Evolutionary conservation across 2,888 invertebrate species (phyloP), one percentile per base, ranked within the genome.

Genomic region (Cybosia mesomella): DNA sequence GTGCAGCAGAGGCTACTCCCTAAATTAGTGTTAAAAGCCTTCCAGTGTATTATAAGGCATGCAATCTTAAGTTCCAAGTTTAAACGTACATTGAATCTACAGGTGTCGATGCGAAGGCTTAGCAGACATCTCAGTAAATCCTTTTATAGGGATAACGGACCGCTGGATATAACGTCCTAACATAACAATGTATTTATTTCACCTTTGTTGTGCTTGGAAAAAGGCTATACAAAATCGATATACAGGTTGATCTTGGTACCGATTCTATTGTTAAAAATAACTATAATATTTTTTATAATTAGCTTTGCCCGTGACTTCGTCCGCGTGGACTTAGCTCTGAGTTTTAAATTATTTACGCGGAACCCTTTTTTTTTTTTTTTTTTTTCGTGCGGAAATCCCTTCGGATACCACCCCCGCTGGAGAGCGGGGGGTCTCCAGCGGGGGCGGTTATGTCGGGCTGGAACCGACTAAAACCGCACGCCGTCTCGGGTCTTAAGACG

Each of bases 61-160:
- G 64, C 21, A 34, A 24, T 62, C 18, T 21, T 34, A 24, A 32
- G 53, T 59, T 43, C 28, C 61, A 7, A 53, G 28, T 58, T 49
- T 24, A 28, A 65, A n/a, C 57, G 18, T 34, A 2, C 60, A 13
- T 64, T 28, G 28, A 58, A 66, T 67, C 74, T 69, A 77, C 68
- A 71, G 64, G 72, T 68, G 68, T 70, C 64, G n/a, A 63, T 61
- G n/a, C n/a, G 13, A 58, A 55, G 36, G 58, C 54, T 66, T 53
- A 58, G 11, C 18, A 64, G 61, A 58, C 32, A 65, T 21, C 57
- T 58, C 7, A 53, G 28, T 68, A 57, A 49, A 59, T 53, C 28
- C 63, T 55, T 54, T 63, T 49, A 73, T 67, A n/a, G 64, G 68
- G 64, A 60, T 66, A 70, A 58, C 39, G 32, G 49, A 58, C 67